Conservation (phyloP, 2,888 invertebrate genomes). For the Serripes groenlandicus region DNA sequence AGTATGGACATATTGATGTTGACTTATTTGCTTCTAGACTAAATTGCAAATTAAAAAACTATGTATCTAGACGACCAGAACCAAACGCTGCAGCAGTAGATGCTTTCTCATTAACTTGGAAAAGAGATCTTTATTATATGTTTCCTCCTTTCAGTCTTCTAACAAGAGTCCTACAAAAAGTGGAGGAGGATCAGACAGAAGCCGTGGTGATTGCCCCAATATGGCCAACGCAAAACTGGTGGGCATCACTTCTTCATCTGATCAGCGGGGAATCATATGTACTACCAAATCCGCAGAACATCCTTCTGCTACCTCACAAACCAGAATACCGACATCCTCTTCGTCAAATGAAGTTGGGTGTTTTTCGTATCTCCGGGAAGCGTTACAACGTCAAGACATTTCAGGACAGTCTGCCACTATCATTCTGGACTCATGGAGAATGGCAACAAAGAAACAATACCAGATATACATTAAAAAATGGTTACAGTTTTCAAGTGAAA, state of each 20-base stretch:
- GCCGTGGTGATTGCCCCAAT: slow-evolving; percentile 31
- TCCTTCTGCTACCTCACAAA: slow-evolving; percentile 10
- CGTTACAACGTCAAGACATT: neutral
- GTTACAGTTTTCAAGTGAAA: slow-evolving; percentile 11
- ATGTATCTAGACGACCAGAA: too few relatives aligned
- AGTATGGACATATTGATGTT: neutral
- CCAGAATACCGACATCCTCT: slow-evolving; percentile 27
- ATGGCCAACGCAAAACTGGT: slow-evolving; percentile 38
- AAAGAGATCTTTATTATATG: slow-evolving; percentile 14
- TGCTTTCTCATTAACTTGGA: too few relatives aligned
- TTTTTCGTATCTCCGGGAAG: slow-evolving; percentile 39
- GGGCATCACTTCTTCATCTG: slow-evolving; percentile 17
- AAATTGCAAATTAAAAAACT: too few relatives aligned
- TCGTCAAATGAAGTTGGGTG: slow-evolving; percentile 22
- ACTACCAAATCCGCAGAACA: slow-evolving; percentile 11
- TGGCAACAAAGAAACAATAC: too few relatives aligned
- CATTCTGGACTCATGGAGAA: too few relatives aligned
- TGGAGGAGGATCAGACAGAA: slow-evolving; percentile 23
- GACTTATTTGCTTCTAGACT: slow-evolving; percentile 42
- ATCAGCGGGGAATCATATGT: neutral
- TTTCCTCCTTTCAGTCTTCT: slow-evolving; percentile 44
- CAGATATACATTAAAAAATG: too few relatives aligned
- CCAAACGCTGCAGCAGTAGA: too few relatives aligned
- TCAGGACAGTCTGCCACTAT: too few relatives aligned
- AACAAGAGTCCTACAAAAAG: slow-evolving; percentile 21